phyloP scores from a whole-genome alignment of 2,113 vertebrate genomes.

The Labrus mixtus region DNA sequence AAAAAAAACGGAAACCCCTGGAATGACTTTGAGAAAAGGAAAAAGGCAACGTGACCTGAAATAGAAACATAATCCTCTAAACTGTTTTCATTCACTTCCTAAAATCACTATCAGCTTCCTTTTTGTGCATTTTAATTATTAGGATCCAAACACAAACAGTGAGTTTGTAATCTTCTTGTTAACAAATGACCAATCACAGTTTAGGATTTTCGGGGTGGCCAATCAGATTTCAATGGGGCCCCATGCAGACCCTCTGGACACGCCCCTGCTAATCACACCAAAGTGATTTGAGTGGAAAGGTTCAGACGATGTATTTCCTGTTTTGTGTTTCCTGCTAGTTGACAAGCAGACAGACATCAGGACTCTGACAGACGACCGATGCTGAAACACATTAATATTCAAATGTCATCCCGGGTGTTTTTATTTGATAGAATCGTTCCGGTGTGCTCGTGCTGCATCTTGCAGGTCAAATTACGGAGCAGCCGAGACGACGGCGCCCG shows the following conservation, averaged over 20 bases:
- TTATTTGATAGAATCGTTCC: not conserved
- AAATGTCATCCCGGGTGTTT: not conserved
- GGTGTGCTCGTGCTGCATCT: not conserved
- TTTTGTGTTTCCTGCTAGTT: too few relatives aligned
- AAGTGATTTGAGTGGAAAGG: too few relatives aligned
- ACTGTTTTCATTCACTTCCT: constrained; percentile 14
- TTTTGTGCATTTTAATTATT: constrained; percentile 51
- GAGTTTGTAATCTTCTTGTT: too few relatives aligned
- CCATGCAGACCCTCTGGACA: too few relatives aligned
- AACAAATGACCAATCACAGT: too few relatives aligned
- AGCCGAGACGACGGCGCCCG: not conserved
- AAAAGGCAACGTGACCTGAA: not conserved
- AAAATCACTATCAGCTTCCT: constrained; percentile 6
- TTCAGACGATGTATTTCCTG: too few relatives aligned
- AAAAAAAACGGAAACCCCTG: not conserved
- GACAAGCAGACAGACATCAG: too few relatives aligned
- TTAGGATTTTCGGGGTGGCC: too few relatives aligned
- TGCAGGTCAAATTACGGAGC: not conserved
- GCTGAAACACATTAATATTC: not conserved
- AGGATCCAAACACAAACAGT: constrained; percentile 27
- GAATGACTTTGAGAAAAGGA: not conserved
- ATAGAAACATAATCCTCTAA: not conserved
- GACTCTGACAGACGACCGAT: too few relatives aligned
- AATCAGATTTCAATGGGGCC: too few relatives aligned
- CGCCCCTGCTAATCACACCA: too few relatives aligned